These are phyloP conservation scores for Xestia ashworthii DNA, from an alignment of 2,888 invertebrate species.

Conservation along the genomic window DNA sequence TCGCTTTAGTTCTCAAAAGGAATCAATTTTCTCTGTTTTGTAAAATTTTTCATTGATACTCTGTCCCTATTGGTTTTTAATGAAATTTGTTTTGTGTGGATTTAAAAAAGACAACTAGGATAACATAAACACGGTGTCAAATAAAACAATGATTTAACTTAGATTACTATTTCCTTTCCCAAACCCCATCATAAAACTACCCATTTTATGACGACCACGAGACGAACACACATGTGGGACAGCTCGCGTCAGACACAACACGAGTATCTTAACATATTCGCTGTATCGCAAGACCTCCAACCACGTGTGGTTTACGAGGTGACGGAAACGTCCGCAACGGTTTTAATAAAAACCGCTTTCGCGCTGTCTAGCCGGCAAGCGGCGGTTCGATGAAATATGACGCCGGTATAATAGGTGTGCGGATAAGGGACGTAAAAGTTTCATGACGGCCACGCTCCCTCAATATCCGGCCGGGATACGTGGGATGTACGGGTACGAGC, in stretches of 20 bases:
- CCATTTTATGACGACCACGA: conserved; percentile 37
- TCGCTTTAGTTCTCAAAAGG: too few species aligned
- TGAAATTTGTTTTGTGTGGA: background rate
- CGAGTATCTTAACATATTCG: conserved; percentile 47
- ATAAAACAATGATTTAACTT: conserved; percentile 9
- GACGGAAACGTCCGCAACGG: conserved; percentile 68
- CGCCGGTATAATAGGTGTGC: conserved; percentile 71
- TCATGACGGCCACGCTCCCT: conserved; percentile 72
- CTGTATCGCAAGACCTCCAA: conserved; percentile 55
- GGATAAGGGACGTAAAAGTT: conserved; percentile 78
- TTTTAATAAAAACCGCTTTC: conserved; percentile 71
- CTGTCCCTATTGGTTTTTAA: background rate
- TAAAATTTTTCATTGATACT: too few species aligned
- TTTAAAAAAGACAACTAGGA: background rate
- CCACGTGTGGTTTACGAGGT: conserved; percentile 72
- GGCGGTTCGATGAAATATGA: conserved; percentile 73
- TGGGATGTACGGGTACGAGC: conserved; percentile 25
- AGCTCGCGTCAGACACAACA: conserved; percentile 9
- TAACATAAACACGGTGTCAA: background rate
- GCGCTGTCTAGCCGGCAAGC: conserved; percentile 60
- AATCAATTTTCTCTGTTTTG: too few species aligned
- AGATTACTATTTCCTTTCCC: conserved; percentile 17
- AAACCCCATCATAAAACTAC: conserved; percentile 39
- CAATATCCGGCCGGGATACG: conserved; percentile 72
- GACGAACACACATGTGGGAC: conserved; percentile 8